Evolutionary conservation across 2,888 invertebrate species (phyloP).

Genomic region (Saturnia japonica): DNA sequence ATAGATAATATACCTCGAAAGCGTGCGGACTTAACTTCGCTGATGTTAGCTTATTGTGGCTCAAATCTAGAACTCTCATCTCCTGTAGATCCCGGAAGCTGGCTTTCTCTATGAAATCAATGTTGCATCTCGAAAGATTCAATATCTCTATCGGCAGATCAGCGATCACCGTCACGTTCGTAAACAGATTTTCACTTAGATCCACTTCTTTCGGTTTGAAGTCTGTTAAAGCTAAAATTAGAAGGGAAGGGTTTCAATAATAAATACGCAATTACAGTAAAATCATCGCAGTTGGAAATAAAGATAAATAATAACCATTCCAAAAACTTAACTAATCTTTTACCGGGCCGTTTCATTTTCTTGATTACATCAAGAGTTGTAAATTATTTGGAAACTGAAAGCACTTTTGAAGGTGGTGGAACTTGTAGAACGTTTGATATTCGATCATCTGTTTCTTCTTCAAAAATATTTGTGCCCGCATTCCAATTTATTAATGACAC

Average conservation of each 20-base stretch:
- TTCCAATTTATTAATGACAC: no score
- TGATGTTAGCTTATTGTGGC: slow-evolving; percentile 84
- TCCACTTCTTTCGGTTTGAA: slow-evolving; percentile 64
- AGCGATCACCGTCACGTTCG: slow-evolving; percentile 79
- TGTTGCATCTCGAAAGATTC: slow-evolving; percentile 84
- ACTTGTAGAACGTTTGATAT: no score
- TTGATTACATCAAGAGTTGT: no score
- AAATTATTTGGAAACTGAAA: no score
- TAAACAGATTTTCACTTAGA: slow-evolving; percentile 71
- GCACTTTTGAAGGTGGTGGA: no score
- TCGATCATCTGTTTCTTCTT: no score
- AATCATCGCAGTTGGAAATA: no score
- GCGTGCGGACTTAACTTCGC: slow-evolving; percentile 83
- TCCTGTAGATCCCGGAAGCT: slow-evolving; percentile 85
- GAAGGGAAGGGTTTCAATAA: background rate
- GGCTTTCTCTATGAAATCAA: slow-evolving; percentile 82
- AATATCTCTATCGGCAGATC: slow-evolving; percentile 77
- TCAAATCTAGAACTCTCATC: slow-evolving; percentile 85
- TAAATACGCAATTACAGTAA: background rate
- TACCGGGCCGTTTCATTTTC: no score
- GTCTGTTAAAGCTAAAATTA: slow-evolving; percentile 52
- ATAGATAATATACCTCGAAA: slow-evolving; percentile 82
- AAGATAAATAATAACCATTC: no score
- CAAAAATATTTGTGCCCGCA: no score
- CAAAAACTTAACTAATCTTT: no score